A percentile compares a stretch with the other conserved stretches of the same genome.
Evolutionary conservation across 2,797 vertebrate species (phyloP).

Genomic region (Spinibarbus caldwelli): DNA sequence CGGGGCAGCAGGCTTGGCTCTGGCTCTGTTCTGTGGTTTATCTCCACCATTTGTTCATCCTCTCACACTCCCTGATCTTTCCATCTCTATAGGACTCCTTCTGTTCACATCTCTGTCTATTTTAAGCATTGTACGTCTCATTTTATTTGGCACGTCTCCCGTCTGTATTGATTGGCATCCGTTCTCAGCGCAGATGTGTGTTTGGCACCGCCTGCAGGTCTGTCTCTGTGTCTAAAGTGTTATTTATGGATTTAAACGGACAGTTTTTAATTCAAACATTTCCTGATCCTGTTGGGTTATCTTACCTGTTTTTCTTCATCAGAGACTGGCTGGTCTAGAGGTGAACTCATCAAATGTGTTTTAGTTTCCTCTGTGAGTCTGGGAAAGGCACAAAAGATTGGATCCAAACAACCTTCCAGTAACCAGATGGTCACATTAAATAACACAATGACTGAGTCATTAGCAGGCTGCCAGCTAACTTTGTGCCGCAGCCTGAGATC

Average conservation of each 20-base stretch:
- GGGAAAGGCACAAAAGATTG: background rate
- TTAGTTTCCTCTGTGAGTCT: background rate
- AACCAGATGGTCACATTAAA: constrained; percentile 8
- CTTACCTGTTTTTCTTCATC: background rate
- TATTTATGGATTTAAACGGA: constrained; percentile 6
- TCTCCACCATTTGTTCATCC: constrained; percentile 30
- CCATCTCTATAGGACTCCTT: constrained; percentile 5
- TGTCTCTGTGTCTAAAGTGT: background rate
- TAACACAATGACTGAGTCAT: background rate
- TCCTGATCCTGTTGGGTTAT: background rate
- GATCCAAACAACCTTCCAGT: constrained; percentile 9
- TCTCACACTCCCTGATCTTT: constrained; percentile 29
- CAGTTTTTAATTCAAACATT: background rate
- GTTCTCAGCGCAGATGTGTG: constrained; percentile 4
- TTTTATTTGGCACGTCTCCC: constrained; percentile 14
- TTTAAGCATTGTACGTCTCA: background rate
- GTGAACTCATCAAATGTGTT: background rate
- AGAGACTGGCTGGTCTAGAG: background rate
- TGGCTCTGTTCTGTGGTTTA: constrained; percentile 37
- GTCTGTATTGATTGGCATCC: constrained; percentile 18
- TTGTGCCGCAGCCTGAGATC: constrained; percentile 7
- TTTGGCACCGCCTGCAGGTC: constrained; percentile 9
- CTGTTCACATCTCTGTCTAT: constrained; percentile 25
- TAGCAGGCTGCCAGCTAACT: constrained; percentile 4
- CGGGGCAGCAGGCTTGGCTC: constrained; percentile 46